Base-by-base conservation (phyloP, 2,797 vertebrate genomes). In the Microctenopoma stevenorrisi region DNA sequence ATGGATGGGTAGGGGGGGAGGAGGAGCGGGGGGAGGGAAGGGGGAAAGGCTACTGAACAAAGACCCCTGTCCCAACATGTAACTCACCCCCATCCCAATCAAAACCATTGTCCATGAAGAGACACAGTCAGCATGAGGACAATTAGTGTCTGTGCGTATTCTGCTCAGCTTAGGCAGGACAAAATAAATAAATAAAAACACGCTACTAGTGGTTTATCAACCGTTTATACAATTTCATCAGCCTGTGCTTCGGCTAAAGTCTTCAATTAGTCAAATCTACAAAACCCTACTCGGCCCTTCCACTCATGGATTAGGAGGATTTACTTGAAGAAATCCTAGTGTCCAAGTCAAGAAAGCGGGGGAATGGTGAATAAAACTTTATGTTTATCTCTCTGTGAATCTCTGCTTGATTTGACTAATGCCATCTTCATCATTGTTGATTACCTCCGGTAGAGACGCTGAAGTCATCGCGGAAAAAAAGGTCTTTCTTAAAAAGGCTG, bases 51-150 rank as follows among this genome's bases (percentile, higher is more conserved):
- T 86, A 90, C 81, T 83, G 84, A 93, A 93, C 93, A 94, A 94
- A 94, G 93, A 90, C 88, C 88, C 90, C 89, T 90, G 91, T 92
- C 91, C 87, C 89, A 89, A 91, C 86, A 89, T 83, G 70, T 88
- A 91, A 91, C 83, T 88, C 82, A 89, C 82, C 82, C 87, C 87
- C 85, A 88, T 87, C 83, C 87, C 81, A 88, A 88, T 91, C 86
- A 88, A 89, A 89, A 88, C 83, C 87, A 88, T 88, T 87, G 85
- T 90, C 79, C 82, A 40, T 42, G 76, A 80, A 85, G 86, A 87
- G 82, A 91, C 84, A 77, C 81, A 79, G 91, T 89, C 91, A 91
- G 87, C 83, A 85, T 57, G 22, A 69, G 86, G 83, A 92, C 88
- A 91, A 90, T 91, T 90, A 85, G 82, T 82, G 85, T 86, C 84